Percentiles rank a stretch among this genome's conserved stretches.
These are phyloP conservation scores for Temnopleurus reevesii DNA, from an alignment of 53 echinoderm and acorn worm genomes.

Conservation along the genomic window DNA sequence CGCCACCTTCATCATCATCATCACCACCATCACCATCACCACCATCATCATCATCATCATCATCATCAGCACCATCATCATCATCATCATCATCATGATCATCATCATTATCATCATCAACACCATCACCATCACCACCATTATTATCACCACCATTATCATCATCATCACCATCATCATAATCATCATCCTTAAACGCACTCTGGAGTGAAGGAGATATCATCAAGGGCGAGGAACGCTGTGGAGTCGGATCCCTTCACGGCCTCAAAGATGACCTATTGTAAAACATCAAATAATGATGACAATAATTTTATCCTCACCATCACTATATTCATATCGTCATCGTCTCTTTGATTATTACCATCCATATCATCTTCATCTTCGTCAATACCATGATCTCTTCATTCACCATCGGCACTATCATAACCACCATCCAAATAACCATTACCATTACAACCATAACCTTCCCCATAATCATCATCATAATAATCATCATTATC, in stretches of 20 bases:
- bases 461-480: too few species aligned
- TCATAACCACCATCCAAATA: too few species aligned
- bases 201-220: conserved; percentile 72
- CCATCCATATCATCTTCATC: too few species aligned
- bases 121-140: background rate
- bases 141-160: background rate
- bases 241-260: conserved; percentile 56
- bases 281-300: background rate
- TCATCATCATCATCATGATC: background rate
- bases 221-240: conserved; percentile 76
- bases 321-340: too few species aligned
- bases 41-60: background rate
- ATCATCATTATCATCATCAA: conserved; percentile 14
- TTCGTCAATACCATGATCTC: too few species aligned
- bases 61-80: background rate
- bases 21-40: background rate
- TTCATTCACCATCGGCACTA: too few species aligned
- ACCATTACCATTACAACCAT: background rate
- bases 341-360: too few species aligned
- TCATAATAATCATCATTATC: too few species aligned
- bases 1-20: background rate
- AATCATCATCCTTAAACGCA: background rate
- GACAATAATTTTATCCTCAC: too few species aligned
- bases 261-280: conserved; percentile 83
- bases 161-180: background rate